Conservation (phyloP, 2,797 vertebrate genomes). For the Eulemur mongoz region DNA sequence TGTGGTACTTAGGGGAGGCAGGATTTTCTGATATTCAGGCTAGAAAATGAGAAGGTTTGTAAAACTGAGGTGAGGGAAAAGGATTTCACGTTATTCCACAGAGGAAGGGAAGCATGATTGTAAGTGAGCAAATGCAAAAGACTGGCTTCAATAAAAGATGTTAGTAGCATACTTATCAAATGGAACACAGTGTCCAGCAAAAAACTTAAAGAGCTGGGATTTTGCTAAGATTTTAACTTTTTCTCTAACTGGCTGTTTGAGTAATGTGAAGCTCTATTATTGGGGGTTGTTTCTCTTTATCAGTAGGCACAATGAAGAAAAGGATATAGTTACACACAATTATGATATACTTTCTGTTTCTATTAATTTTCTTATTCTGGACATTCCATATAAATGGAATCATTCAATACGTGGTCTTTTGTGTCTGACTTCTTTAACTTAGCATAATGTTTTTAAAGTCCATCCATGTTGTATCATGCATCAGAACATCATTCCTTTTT, state of each 20-base stretch:
- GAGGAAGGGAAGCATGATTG: background rate
- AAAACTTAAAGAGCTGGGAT: background rate
- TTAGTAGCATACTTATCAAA: background rate
- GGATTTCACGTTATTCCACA: background rate
- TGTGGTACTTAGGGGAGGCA: background rate
- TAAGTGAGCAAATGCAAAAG: background rate
- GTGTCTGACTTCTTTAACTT: background rate
- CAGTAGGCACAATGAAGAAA: background rate
- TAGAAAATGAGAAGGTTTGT: background rate
- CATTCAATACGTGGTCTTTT: background rate
- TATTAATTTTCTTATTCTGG: background rate
- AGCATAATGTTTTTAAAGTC: background rate
- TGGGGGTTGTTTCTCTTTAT: background rate
- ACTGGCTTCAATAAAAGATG: background rate
- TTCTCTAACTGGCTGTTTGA: background rate
- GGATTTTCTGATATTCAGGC: background rate
- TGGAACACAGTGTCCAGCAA: background rate
- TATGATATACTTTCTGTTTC: background rate
- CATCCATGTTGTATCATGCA: background rate
- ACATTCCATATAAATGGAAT: background rate
- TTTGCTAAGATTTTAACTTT: conserved; percentile 24
- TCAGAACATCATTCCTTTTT: background rate
- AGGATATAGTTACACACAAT: background rate
- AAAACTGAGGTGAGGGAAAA: background rate
- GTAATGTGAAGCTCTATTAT: background rate